Percentiles rank a stretch among this genome's conserved stretches.
Evolutionary conservation across 2,113 vertebrate species (phyloP).

Genomic region (Cavia aperea): DNA sequence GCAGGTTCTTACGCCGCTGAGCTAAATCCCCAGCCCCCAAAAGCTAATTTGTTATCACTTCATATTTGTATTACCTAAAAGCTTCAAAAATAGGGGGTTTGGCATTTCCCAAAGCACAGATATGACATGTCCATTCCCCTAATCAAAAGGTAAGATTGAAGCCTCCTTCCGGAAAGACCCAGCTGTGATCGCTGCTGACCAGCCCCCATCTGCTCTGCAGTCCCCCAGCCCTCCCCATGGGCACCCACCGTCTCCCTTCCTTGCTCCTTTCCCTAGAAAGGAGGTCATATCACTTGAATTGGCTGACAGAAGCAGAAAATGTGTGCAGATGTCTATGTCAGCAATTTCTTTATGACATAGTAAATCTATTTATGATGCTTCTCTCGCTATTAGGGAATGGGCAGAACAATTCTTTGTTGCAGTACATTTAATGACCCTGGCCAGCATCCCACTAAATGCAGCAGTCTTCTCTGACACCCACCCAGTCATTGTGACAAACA

Average conservation of each 20-base stretch:
- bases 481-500: not conserved
- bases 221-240: accelerated
- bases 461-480: not conserved
- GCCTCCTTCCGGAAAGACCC: not conserved
- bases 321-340: not conserved
- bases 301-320: conserved; percentile 12
- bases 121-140: not conserved
- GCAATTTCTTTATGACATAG: not conserved
- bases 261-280: not conserved
- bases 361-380: not conserved
- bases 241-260: not conserved
- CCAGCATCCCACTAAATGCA: not conserved
- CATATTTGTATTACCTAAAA: conserved; percentile 17
- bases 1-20: too few species aligned
- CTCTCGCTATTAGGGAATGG: not conserved
- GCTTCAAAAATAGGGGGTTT: not conserved
- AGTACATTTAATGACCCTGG: not conserved
- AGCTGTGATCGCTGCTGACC: not conserved
- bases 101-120: not conserved
- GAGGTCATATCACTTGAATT: not conserved
- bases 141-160: not conserved
- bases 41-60: not conserved
- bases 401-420: conserved; percentile 14
- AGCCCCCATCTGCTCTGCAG: not conserved
- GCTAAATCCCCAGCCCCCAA: not conserved